Percentiles rank a stretch among this genome's conserved stretches.
Conservation (phyloP, 2,113 vertebrate genomes). For the Callithrix jacchus region DNA sequence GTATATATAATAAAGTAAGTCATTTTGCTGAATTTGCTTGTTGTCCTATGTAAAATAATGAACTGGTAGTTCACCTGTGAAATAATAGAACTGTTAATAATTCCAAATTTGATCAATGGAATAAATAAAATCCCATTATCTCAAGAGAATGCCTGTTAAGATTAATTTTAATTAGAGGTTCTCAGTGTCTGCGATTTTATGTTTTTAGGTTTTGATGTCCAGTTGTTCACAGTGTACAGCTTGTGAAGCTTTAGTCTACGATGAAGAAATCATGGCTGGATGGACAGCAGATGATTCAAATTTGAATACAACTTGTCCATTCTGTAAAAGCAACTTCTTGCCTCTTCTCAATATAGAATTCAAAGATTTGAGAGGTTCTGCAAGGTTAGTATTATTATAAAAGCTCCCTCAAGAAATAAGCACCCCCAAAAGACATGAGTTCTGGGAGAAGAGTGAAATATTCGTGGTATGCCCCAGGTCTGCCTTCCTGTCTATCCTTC, state of each 20-base stretch:
- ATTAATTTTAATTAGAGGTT: neutral
- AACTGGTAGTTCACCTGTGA: neutral
- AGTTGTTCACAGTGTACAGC: conserved; percentile 95
- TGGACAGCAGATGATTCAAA: conserved; percentile 98
- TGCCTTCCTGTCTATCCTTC: neutral
- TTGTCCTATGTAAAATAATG: neutral
- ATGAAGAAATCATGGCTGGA: conserved; percentile 99
- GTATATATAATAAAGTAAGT: conserved; percentile 16
- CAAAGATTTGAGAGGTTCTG: conserved; percentile 92
- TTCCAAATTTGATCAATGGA: conserved; percentile 9
- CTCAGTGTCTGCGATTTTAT: conserved; percentile 1
- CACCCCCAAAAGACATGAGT: neutral
- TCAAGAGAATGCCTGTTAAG: neutral
- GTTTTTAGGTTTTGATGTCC: conserved; percentile 95
- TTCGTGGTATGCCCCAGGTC: neutral
- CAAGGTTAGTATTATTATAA: conserved; percentile 86
- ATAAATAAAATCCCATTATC: neutral
- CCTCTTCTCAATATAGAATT: conserved; percentile 96
- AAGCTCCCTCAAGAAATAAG: conserved; percentile 7
- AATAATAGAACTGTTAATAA: neutral
- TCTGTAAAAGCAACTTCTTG: conserved; percentile 94
- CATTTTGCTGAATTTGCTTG: conserved; percentile 47
- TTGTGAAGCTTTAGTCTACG: conserved; percentile 95
- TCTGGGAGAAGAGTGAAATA: neutral
- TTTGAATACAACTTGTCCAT: conserved; percentile 96